Evolutionary conservation across 2,113 vertebrate species (phyloP), one percentile per base, ranked within the genome.

Genomic region (Miniopterus natalensis): DNA sequence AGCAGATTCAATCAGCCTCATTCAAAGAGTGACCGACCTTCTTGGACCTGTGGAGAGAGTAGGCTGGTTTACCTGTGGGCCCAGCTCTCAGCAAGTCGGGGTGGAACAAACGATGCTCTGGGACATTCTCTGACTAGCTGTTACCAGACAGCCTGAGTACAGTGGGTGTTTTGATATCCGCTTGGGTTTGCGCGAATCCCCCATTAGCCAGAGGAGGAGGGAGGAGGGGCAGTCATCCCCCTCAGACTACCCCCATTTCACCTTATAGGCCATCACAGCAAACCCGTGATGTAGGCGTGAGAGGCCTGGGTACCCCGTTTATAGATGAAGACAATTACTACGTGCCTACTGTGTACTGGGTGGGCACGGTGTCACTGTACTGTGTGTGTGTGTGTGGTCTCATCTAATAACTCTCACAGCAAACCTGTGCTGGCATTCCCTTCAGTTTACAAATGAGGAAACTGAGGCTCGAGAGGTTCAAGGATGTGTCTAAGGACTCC

Each of bases 241-340:
- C 27, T 45, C 20, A 29, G 5, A 36, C n/a, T 13, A 0, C 17
- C 40, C 49, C 29, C 2, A 0, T 6, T 49, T 49, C 59, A 6
- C 2, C 23, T 29, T 3, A 5, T 0, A 40, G 84, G 20, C 66
- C 49, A 4, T 3, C 8, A 2, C 25, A 13, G 29, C 27, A 63
- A 27, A 23, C 8, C 23, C 27, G 25, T 1, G 20, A 21, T 4
- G 0, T 3, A 25, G 12, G 40, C 31, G 36, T 15, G 57, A 29
- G 45, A 20, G 40, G 57, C 25, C 27, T 15, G 2, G 12, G 71
- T 1, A 10, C 27, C 66, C 5, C 31, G 12, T 1, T 21, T 23
- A 29, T 1, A 27, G 68, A 59, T 1, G 42, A 21, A 73, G 63
- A 36, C n/a, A 15, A 1, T 9, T 4, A 2, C 0, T 23, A 29